Base-by-base conservation (phyloP, 2,888 invertebrate genomes). In the Lingula anatina region DNA sequence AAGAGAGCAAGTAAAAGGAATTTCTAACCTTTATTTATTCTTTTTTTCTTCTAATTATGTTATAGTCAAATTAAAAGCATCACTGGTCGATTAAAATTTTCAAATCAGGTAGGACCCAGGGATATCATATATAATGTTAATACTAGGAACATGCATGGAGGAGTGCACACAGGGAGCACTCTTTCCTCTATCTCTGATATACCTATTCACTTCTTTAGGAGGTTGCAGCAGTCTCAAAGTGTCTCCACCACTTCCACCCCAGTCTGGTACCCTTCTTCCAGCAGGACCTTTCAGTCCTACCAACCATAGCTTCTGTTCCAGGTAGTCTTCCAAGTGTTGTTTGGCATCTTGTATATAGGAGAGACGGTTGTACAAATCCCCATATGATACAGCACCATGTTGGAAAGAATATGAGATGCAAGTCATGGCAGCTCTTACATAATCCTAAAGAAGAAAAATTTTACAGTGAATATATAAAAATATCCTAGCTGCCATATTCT, bases 181-280 rank as follows among this genome's bases (percentile, higher is more conserved):
- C n/a, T n/a, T n/a, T n/a, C n/a, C n/a, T n/a, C n/a, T n/a, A n/a
- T n/a, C 2, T 18, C 21, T n/a, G 20, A 47, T 63, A 55, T 56
- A 74, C 73, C 60, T 70, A 37, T 59, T 60, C 5, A 71, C 69
- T 54, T 73, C 69, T n/a, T 66, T 67, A 20, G 62, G 59, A 9
- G 64, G 53, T 56, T 64, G 61, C 26, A 62, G 60, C 21, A 70
- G 56, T 48, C 68, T 55, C 12, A 89, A 83, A n/a, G 41, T n/a
- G n/a, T n/a, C n/a, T n/a, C n/a, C 48, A 37, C 21, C 49, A 48
- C 24, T 4, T 46, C 49, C 57, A 36, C 54, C 41, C 56, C 55
- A 48, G 49, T 46, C 51, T 42, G 42, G 49, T 26, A 23, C 45
- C 50, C 46, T 49, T 52, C 37, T 42, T 41, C 49, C 51, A 46